Conservation (phyloP, 2,888 invertebrate species). For the Andrena minutula region DNA sequence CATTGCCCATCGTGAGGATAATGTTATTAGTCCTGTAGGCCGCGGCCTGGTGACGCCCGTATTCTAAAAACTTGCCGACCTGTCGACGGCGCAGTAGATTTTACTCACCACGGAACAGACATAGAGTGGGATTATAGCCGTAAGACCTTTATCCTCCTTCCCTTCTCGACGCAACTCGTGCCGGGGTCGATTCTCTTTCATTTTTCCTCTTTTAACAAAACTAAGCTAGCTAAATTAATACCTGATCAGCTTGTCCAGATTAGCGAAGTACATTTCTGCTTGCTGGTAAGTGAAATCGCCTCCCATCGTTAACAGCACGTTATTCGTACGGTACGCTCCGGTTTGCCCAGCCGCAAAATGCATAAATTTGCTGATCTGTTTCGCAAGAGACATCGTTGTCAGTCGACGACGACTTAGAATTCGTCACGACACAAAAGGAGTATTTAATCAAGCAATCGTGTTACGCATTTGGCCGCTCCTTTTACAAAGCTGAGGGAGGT, state of each 20-base stretch:
- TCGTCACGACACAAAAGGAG: no score
- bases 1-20: constrained; percentile 96
- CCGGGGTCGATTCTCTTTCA: not conserved
- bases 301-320: constrained; percentile 95
- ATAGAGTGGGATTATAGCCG: not conserved
- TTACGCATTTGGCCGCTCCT: no score
- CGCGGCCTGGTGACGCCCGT: constrained; percentile 86
- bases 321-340: constrained; percentile 88
- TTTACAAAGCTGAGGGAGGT: not conserved
- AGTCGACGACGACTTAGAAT: not conserved
- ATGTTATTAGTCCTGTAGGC: constrained; percentile 90
- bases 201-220: not conserved
- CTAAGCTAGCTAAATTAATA: constrained; percentile 76
- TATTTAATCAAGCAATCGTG: no score
- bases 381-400: constrained; percentile 40
- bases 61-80: constrained; percentile 87
- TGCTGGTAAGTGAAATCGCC: constrained; percentile 95
- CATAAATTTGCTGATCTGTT: constrained; percentile 85
- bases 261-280: constrained; percentile 92
- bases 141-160: constrained; percentile 30
- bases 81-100: constrained; percentile 75
- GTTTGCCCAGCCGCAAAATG: constrained; percentile 87
- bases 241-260: constrained; percentile 94
- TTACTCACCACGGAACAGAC: constrained; percentile 54
- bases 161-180: not conserved